Conservation (phyloP, 2,797 vertebrate genomes). For the Helarctos malayanus region DNA sequence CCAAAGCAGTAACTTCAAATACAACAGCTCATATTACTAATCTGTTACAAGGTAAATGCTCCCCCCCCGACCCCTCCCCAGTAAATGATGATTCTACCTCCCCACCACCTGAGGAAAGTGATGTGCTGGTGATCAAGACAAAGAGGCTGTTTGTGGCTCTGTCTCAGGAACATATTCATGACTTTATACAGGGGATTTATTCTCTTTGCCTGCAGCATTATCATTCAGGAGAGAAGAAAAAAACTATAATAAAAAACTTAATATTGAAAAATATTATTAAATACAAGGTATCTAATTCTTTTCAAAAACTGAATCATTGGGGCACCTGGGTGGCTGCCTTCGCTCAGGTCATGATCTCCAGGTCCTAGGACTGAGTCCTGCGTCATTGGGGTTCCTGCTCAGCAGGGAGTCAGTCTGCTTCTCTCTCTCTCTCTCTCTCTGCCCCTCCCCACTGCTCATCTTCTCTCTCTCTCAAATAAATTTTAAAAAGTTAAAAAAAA, state of each 20-base stretch:
- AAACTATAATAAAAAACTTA: background rate
- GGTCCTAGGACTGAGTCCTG: too few species aligned
- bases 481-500: too few species aligned
- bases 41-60: background rate
- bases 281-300: background rate
- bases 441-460: too few species aligned
- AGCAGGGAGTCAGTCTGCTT: too few species aligned
- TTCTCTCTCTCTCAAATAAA: too few species aligned
- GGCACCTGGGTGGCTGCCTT: too few species aligned
- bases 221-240: background rate
- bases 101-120: background rate
- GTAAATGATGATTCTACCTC: background rate
- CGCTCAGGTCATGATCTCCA: too few species aligned
- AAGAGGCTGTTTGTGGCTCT: background rate
- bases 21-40: background rate
- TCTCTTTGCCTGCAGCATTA: background rate
- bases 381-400: too few species aligned
- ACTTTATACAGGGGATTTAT: background rate
- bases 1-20: background rate
- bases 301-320: background rate
- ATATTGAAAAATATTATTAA: background rate
- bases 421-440: too few species aligned
- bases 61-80: background rate
- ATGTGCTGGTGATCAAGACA: background rate
- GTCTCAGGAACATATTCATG: background rate